These are phyloP conservation scores for Aspidapion aeneum DNA, from an alignment of 2,888 invertebrate species.

Conservation along the genomic window DNA sequence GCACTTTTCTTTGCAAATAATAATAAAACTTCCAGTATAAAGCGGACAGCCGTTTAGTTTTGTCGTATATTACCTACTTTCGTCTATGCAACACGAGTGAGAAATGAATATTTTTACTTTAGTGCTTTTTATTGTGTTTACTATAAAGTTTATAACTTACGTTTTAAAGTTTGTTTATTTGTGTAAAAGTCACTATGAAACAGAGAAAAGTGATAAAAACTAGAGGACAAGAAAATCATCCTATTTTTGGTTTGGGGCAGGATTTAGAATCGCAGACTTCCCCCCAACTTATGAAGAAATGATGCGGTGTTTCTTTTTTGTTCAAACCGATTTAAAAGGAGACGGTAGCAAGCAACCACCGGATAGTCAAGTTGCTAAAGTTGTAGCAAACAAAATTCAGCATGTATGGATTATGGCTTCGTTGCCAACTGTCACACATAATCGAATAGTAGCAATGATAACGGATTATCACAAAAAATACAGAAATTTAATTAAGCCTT, in stretches of 20 bases:
- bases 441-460: no score
- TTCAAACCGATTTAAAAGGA: neutral
- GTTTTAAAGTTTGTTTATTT: neutral
- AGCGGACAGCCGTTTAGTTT: neutral
- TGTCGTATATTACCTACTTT: neutral
- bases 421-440: constrained; percentile 4
- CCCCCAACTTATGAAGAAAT: constrained; percentile 10
- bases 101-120: neutral
- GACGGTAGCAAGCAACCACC: no score
- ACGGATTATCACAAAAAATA: no score
- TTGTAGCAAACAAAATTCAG: constrained; percentile 11
- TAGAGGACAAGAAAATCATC: neutral
- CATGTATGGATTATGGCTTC: constrained; percentile 8
- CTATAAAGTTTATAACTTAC: neutral
- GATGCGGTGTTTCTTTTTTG: constrained; percentile 7
- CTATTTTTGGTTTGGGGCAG: neutral
- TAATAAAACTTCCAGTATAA: neutral
- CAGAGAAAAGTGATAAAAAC: neutral
- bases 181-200: neutral
- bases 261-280: neutral
- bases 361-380: constrained; percentile 7
- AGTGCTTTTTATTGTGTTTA: neutral
- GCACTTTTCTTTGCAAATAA: neutral
- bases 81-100: neutral
- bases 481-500: constrained; percentile 9